These are phyloP conservation scores for Gila orcuttii DNA, from an alignment of 2,113 vertebrate genomes.

Conservation along the genomic window DNA sequence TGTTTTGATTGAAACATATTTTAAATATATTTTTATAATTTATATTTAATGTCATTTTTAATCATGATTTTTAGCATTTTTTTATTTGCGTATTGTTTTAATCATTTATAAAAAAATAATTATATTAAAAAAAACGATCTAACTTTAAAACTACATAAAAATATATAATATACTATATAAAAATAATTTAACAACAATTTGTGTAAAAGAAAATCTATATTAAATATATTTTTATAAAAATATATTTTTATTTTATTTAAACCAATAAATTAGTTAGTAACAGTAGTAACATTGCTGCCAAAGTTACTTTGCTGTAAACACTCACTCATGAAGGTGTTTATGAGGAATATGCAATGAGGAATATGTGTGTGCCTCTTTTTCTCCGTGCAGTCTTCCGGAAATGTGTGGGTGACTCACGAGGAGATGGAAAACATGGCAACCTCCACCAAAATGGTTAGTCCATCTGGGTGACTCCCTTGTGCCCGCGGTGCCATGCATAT, in stretches of 20 bases:
- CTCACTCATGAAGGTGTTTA: background rate
- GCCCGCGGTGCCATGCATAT: slow-evolving; percentile 62
- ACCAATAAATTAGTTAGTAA: background rate
- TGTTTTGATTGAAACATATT: no score
- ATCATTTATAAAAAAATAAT: no score
- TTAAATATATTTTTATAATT: background rate
- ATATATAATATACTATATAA: no score
- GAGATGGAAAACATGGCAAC: slow-evolving; percentile 98
- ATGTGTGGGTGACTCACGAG: slow-evolving; percentile 98
- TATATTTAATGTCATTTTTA: background rate
- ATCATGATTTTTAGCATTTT: no score
- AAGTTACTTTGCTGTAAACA: background rate
- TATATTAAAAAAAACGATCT: no score
- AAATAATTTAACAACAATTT: no score
- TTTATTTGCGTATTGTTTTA: no score
- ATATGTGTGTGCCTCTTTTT: slow-evolving; percentile 57
- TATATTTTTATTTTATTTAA: background rate
- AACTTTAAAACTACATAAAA: no score
- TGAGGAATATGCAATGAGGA: background rate
- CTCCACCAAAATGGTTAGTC: slow-evolving; percentile 93
- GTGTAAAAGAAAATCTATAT: no score
- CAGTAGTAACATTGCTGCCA: background rate
- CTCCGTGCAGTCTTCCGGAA: slow-evolving; percentile 91
- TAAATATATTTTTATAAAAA: background rate
- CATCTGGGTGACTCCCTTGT: slow-evolving; percentile 71